Conservation (phyloP, 2,888 invertebrate species). For the Thera obeliscata region DNA sequence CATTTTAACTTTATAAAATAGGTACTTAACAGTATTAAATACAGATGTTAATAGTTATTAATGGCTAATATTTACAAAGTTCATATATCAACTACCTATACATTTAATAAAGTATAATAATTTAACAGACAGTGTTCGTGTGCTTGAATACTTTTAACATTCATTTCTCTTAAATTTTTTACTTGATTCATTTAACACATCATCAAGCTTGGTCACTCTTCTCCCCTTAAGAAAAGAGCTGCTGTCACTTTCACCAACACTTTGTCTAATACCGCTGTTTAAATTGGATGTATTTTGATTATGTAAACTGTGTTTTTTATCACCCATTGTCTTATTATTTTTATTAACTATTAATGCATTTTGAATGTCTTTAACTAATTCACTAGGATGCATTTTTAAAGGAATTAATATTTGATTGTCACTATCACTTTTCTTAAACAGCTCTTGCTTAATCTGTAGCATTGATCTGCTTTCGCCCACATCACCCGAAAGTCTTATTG, state of each 20-base stretch:
- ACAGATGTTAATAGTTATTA: conserved; percentile 72
- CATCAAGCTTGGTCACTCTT: conserved; percentile 75
- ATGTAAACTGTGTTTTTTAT: conserved; percentile 81
- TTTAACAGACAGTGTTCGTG: conserved; percentile 70
- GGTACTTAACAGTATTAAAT: conserved; percentile 75
- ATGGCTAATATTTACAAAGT: conserved; percentile 78
- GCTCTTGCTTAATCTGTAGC: conserved; percentile 75
- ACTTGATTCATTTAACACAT: conserved; percentile 71
- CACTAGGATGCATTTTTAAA: conserved; percentile 73
- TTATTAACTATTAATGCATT: conserved; percentile 80
- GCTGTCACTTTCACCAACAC: conserved; percentile 73
- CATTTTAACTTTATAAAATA: conserved; percentile 77
- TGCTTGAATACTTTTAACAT: conserved; percentile 68
- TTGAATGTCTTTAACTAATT: conserved; percentile 81
- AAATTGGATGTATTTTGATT: conserved; percentile 78
- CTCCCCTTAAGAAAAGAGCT: conserved; percentile 74
- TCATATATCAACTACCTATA: conserved; percentile 68
- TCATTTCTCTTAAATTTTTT: conserved; percentile 81
- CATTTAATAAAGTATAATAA: conserved; percentile 77
- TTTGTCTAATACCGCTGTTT: conserved; percentile 74
- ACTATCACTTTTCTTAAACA: conserved; percentile 75
- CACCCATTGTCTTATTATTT: conserved; percentile 77
- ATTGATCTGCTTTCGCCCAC: conserved; percentile 74
- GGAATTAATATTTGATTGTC: conserved; percentile 79
- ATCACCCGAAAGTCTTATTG: conserved; percentile 76